phyloP scores from a whole-genome alignment of 2,888 invertebrate genomes.

The Agrochola litura region DNA sequence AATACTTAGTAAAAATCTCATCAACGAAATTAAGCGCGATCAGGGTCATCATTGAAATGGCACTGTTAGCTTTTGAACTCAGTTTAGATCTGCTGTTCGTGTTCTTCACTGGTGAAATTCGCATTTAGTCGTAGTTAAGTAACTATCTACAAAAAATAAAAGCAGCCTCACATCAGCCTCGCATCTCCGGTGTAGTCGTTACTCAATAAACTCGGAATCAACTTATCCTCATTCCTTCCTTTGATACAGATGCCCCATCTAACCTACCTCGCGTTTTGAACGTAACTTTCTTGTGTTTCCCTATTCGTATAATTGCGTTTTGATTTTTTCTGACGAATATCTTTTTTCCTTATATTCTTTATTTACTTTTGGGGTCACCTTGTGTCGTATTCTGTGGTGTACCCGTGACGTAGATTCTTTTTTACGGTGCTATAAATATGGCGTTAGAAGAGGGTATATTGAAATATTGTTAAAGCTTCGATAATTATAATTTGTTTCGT shows the following conservation, averaged over 20 bases:
- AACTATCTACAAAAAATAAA: not conserved
- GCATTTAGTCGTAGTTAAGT: not conserved
- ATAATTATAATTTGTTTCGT: conserved; percentile 16
- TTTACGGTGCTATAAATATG: conserved; percentile 24
- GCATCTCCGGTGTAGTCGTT: conserved; percentile 42
- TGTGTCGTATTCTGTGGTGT: conserved; percentile 31
- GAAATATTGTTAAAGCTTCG: conserved; percentile 17
- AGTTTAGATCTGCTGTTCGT: not conserved
- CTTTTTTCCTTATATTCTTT: conserved; percentile 38
- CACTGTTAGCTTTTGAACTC: not conserved
- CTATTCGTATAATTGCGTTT: conserved; percentile 69
- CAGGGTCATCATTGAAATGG: not conserved
- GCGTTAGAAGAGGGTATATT: conserved; percentile 20
- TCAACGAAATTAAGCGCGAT: not conserved
- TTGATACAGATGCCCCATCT: conserved; percentile 73
- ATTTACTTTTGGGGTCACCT: conserved; percentile 45
- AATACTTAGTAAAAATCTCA: not conserved
- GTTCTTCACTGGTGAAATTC: not conserved
- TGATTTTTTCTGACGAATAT: conserved; percentile 57
- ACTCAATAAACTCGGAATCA: conserved; percentile 63
- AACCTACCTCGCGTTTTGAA: conserved; percentile 66
- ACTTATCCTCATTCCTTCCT: conserved; percentile 70
- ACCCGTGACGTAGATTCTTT: not conserved
- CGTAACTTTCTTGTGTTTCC: conserved; percentile 60
- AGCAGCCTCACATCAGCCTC: conserved; percentile 21